A percentile compares a stretch with the other conserved stretches of the same genome.
Evolutionary conservation across 2,797 vertebrate genomes (phyloP).

Genomic region (Malacoraja senta): DNA sequence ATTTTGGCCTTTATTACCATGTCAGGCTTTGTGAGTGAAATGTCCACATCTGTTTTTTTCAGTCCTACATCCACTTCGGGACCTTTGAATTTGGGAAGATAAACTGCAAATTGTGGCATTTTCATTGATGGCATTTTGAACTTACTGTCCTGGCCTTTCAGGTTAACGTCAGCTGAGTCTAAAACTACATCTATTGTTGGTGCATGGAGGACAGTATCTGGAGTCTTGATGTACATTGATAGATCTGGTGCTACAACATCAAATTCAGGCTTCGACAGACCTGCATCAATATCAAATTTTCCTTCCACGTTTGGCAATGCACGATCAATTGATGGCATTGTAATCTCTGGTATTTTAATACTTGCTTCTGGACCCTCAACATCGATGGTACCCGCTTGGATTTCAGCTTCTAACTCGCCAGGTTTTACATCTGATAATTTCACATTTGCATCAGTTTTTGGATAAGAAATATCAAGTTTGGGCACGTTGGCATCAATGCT

Average conservation of each 20-base stretch:
- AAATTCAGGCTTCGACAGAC: too few species aligned
- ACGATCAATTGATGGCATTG: too few species aligned
- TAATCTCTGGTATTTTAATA: slow-evolving; percentile 46
- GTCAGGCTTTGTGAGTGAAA: neutral
- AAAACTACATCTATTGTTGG: too few species aligned
- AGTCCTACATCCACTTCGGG: neutral
- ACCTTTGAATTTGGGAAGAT: neutral
- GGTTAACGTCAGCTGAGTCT: too few species aligned
- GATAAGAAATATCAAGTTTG: neutral
- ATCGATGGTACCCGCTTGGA: neutral
- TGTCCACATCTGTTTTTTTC: neutral
- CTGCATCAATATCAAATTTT: too few species aligned
- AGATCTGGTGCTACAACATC: too few species aligned
- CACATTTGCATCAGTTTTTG: neutral
- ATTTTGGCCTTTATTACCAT: neutral
- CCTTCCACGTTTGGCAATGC: too few species aligned
- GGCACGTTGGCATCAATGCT: slow-evolving; percentile 16
- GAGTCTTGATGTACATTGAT: too few species aligned
- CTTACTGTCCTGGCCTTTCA: too few species aligned
- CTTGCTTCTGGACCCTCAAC: slow-evolving; percentile 44
- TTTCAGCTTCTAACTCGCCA: too few species aligned
- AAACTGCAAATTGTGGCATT: neutral
- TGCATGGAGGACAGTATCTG: too few species aligned
- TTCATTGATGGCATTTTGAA: too few species aligned
- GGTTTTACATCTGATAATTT: neutral